Evolutionary conservation across 2,797 vertebrate species (phyloP).

Genomic region (Pipistrellus nathusii): DNA sequence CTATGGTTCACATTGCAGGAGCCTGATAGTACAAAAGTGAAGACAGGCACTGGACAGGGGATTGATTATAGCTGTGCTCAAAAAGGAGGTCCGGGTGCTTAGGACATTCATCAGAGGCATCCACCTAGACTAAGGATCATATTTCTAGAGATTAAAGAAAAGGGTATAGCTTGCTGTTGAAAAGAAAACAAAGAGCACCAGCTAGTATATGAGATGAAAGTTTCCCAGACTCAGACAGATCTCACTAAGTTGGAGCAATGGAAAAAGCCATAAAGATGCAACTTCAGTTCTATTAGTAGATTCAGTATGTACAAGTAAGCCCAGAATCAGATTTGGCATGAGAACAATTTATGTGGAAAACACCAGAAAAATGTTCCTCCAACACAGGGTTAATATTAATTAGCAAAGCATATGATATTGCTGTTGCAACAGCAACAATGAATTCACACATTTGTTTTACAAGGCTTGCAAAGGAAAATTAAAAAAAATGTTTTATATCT

Average conservation of each 20-base stretch:
- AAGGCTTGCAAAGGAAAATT: neutral
- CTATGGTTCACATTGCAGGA: accelerated
- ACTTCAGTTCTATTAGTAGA: neutral
- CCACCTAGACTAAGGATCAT: neutral
- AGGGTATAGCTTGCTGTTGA: neutral
- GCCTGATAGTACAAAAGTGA: neutral
- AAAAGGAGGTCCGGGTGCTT: neutral
- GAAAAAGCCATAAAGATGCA: neutral
- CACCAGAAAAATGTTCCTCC: neutral
- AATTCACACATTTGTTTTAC: slow-evolving; percentile 22
- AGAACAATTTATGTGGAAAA: neutral
- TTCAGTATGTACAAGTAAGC: neutral
- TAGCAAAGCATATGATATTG: slow-evolving; percentile 13
- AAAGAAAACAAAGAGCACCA: neutral
- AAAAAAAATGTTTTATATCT: slow-evolving; percentile 70
- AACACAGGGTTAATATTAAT: neutral
- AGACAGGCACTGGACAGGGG: neutral
- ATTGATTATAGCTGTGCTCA: accelerated
- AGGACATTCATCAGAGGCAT: neutral
- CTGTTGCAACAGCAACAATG: neutral
- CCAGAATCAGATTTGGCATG: neutral
- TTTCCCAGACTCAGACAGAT: neutral
- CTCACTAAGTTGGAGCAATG: neutral
- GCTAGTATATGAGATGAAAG: neutral
- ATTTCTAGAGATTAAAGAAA: neutral